A percentile compares a stretch with the other conserved stretches of the same genome.
Conservation (phyloP, 2,797 vertebrate genomes). For the Enteromius thamalakanensis region DNA sequence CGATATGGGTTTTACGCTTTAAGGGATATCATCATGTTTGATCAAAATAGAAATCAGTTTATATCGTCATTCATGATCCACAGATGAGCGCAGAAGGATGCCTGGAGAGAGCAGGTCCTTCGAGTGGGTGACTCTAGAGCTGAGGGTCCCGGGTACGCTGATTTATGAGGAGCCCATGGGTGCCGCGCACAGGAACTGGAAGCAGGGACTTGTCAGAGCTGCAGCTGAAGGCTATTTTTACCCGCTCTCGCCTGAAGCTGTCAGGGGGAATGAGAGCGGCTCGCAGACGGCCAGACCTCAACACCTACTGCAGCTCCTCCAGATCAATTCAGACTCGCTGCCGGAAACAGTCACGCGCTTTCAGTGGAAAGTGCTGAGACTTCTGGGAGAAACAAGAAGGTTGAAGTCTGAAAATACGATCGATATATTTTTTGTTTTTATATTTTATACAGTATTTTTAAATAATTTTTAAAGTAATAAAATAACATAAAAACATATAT, state of each 20-base stretch:
- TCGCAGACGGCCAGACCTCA: not conserved
- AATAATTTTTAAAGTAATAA: not conserved
- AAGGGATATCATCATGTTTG: too few species aligned
- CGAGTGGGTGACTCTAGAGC: not conserved
- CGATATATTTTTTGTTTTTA: too few species aligned
- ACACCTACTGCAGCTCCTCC: not conserved
- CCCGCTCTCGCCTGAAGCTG: constrained; percentile 19
- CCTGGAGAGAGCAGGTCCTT: too few species aligned
- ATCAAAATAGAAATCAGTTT: too few species aligned
- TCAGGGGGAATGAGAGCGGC: constrained; percentile 3
- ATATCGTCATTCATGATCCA: too few species aligned
- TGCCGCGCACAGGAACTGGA: constrained; percentile 62
- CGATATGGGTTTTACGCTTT: too few species aligned
- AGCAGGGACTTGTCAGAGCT: constrained; percentile 57
- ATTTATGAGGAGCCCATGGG: constrained; percentile 71
- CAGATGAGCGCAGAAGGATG: too few species aligned
- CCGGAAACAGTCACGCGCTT: not conserved
- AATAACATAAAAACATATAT: not conserved
- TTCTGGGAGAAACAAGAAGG: not conserved
- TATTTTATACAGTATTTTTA: not conserved
- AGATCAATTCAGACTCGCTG: not conserved
- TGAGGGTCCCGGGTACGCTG: constrained; percentile 47
- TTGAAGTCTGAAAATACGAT: not conserved
- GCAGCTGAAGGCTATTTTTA: constrained; percentile 38
- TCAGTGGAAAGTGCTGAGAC: not conserved